Evolutionary conservation across 1,140 invertebrate species (phyloP).

Genomic region (Luehdorfia chinensis): DNA sequence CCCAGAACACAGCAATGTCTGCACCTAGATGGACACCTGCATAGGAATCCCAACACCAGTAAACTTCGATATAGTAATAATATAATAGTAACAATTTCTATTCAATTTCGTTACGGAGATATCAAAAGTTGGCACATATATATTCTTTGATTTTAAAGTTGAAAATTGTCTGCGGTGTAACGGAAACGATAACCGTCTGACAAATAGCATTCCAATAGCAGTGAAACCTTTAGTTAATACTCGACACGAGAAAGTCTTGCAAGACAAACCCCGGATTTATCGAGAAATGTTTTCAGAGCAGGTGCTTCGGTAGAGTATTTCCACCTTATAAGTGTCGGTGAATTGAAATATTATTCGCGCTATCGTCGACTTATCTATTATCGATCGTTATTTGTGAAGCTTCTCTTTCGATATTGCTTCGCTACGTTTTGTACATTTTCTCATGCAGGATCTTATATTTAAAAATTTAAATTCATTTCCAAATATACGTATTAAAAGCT

Average conservation of each 20-base stretch:
- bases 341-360: slow-evolving; percentile 53
- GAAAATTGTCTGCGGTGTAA: not conserved
- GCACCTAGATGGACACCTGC: too few species aligned
- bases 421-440: not conserved
- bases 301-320: slow-evolving; percentile 28
- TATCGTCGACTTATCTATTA: slow-evolving; percentile 31
- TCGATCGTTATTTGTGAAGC: slow-evolving; percentile 27
- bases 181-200: not conserved
- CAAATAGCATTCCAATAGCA: not conserved
- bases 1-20: too few species aligned
- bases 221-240: slow-evolving; percentile 3
- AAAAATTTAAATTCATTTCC: not conserved
- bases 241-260: slow-evolving; percentile 1
- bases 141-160: too few species aligned
- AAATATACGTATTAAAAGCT: too few species aligned
- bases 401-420: slow-evolving; percentile 20
- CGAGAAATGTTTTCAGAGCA: slow-evolving; percentile 33
- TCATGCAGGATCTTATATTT: not conserved
- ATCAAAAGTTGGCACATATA: too few species aligned
- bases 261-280: slow-evolving; percentile 1
- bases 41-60: too few species aligned
- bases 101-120: too few species aligned
- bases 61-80: too few species aligned
- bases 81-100: too few species aligned
- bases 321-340: slow-evolving; percentile 35